Conservation (phyloP, 1,140 invertebrate genomes). For the Drosophila miranda region DNA sequence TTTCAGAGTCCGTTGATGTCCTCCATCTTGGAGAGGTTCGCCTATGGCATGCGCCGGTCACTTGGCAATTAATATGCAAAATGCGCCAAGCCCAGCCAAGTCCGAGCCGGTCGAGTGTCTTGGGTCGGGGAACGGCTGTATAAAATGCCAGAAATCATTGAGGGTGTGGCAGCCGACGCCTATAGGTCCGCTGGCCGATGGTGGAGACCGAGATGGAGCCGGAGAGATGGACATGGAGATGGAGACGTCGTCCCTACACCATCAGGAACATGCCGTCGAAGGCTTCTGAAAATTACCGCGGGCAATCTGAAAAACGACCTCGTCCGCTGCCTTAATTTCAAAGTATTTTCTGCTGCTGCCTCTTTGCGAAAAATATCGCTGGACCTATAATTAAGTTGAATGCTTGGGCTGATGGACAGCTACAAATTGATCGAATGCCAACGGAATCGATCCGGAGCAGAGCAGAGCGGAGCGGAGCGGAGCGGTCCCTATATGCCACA, state of each 20-base stretch:
- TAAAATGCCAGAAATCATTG: conserved; percentile 74
- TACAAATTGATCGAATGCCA: conserved; percentile 77
- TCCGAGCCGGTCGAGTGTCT: conserved; percentile 5
- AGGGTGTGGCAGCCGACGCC: conserved; percentile 73
- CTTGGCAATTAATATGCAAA: conserved; percentile 78
- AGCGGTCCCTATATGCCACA: background rate
- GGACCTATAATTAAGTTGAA: conserved; percentile 78
- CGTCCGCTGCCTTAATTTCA: conserved; percentile 54
- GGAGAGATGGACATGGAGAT: conserved; percentile 35
- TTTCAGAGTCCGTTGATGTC: conserved; percentile 46
- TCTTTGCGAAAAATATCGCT: conserved; percentile 53
- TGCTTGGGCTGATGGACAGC: conserved; percentile 63
- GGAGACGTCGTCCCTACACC: background rate
- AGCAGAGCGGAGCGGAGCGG: background rate
- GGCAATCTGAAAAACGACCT: conserved; percentile 68
- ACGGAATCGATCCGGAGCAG: background rate
- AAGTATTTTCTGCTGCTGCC: conserved; percentile 25
- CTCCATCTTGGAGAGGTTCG: conserved; percentile 64
- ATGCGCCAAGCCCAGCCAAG: conserved; percentile 51
- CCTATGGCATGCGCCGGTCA: conserved; percentile 74
- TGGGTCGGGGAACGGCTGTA: conserved; percentile 3
- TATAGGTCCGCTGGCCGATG: conserved; percentile 40
- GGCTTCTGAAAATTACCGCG: conserved; percentile 78
- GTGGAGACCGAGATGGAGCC: conserved; percentile 21
- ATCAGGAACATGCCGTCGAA: conserved; percentile 62